These are phyloP conservation scores for Xanthorhoe designata DNA, from an alignment of 2,888 invertebrate genomes.

Conservation along the genomic window DNA sequence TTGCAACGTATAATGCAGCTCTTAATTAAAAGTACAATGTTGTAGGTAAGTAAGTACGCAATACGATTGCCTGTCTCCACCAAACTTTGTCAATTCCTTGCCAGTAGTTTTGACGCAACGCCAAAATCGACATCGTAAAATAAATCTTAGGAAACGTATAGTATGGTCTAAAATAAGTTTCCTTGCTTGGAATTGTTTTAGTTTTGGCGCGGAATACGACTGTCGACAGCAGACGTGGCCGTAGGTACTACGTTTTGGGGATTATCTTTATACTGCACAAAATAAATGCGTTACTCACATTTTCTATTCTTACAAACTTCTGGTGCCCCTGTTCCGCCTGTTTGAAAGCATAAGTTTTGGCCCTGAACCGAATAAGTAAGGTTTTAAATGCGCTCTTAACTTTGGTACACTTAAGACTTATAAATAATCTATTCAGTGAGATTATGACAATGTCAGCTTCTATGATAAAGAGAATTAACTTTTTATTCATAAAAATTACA, in stretches of 20 bases:
- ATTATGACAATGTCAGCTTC: no score
- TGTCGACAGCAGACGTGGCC: slow-evolving; percentile 4
- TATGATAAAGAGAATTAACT: not conserved
- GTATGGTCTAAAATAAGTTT: slow-evolving; percentile 1
- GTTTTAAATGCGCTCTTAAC: not conserved
- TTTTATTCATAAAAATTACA: not conserved
- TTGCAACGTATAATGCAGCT: no score
- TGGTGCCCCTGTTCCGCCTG: not conserved
- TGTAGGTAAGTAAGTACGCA: not conserved
- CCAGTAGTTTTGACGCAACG: slow-evolving; percentile 1
- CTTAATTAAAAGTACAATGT: no score
- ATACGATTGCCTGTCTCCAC: not conserved
- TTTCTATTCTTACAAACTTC: not conserved
- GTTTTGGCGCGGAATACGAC: not conserved
- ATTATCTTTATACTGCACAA: not conserved
- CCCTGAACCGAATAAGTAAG: not conserved
- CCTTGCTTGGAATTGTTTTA: not conserved
- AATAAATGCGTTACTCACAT: not conserved
- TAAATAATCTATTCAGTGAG: not conserved
- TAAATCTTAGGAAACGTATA: not conserved
- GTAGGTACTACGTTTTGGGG: not conserved
- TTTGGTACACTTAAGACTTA: not conserved
- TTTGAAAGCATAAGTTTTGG: not conserved
- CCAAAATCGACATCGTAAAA: not conserved
- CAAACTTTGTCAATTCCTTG: not conserved